Base-by-base conservation (phyloP, 2,113 vertebrate species). In the Seriola rivoliana region DNA sequence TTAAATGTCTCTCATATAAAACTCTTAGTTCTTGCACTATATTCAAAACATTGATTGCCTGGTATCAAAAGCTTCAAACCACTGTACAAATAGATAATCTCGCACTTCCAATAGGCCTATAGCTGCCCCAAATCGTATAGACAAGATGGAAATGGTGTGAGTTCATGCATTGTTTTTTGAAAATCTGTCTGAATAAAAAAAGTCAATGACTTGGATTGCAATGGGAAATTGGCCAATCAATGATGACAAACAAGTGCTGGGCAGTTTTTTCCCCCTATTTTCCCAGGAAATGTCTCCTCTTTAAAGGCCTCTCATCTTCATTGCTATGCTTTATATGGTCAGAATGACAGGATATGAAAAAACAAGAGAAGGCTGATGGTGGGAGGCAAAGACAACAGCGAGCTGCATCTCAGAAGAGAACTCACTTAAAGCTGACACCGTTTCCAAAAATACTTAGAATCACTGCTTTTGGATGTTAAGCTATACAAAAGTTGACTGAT, bases 341-440 rank as follows among this genome's bases (percentile, higher is more conserved):
- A 69, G 42, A 58, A 34, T 60, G 46, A 77, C 42, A 59, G 40
- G 0, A 36, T 32, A 54, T 0, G 14, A 32, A 66, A 59, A 42
- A 44, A 78, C 55, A 58, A 66, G 1, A 17, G n/a, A 85, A 23
- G 13, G 8, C 40, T 69, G 36, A 29, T 54, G 50, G 55, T 46
- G 21, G 12, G n/a, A 84, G 52, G 62, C 65, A 71, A 54, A 72
- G 66, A 73, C 72, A 84, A 69, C 72, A 69, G 60, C 16, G 23
- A 19, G 17, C 13, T 57, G 44, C 50, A 40, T 77, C 52, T 67
- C 60, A 0, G 11, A 50, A 13, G 59, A 65, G 63, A 80, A n/a
- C 78, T 11, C 50, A 72, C 14, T 69, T 29, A 21, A 60, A 23
- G n/a, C 65, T 76, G 57, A 54, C 50, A 63, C 16, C 23, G 29